Conservation (phyloP, 2,113 vertebrate genomes). For the Addax nasomaculatus region DNA sequence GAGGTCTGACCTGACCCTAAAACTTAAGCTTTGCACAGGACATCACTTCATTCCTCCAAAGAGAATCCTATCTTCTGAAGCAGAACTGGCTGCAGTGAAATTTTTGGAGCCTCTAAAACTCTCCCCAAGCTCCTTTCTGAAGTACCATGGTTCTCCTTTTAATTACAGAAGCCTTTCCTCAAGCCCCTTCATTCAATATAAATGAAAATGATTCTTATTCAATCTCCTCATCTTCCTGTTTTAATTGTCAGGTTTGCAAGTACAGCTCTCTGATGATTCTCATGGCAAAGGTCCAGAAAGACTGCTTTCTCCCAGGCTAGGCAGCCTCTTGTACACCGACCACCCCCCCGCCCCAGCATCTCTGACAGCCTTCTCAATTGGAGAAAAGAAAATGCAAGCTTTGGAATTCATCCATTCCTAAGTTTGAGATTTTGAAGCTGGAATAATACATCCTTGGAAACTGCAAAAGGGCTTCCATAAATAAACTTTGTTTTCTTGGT, state of each 20-base stretch:
- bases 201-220: not conserved
- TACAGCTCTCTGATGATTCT: not conserved
- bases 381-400: not conserved
- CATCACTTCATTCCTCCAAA: not conserved
- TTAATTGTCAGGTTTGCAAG: not conserved
- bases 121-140: not conserved
- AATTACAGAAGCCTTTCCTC: not conserved
- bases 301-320: not conserved
- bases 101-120: not conserved
- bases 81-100: not conserved
- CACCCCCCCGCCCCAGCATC: not conserved
- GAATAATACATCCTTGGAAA: not conserved
- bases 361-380: not conserved
- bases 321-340: not conserved
- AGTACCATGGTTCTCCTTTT: not conserved
- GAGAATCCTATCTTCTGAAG: not conserved
- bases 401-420: not conserved
- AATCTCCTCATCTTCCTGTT: not conserved
- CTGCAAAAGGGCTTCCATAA: not conserved
- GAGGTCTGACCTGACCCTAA: not conserved
- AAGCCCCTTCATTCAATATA: not conserved
- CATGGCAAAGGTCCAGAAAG: not conserved
- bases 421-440: not conserved
- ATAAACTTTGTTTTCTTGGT: not conserved
- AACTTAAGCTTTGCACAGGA: not conserved